phyloP scores from a whole-genome alignment of 2,797 vertebrate species.

The Uromys caudimaculatus region DNA sequence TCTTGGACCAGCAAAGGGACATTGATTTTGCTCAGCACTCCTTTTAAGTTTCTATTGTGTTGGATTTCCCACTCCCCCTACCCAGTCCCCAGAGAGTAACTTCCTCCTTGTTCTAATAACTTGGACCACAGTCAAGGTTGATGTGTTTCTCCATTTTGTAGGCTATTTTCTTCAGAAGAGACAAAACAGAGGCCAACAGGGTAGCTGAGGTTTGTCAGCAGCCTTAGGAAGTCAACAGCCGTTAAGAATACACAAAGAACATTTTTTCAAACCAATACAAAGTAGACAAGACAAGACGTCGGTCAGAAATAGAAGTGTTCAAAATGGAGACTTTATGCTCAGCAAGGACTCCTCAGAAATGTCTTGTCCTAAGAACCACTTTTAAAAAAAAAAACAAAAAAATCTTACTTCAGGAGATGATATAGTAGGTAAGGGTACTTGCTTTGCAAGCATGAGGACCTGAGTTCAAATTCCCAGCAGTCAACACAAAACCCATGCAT shows the following conservation, averaged over 20 bases:
- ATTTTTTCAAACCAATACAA: conserved; percentile 41
- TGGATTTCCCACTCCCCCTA: conserved; percentile 83
- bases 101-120: conserved; percentile 89
- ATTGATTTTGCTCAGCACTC: conserved; percentile 86
- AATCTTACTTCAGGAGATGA: not conserved
- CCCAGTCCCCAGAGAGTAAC: conserved; percentile 87
- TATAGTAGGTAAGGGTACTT: not conserved
- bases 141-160: conserved; percentile 88
- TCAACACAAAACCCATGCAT: not conserved
- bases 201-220: conserved; percentile 74
- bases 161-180: conserved; percentile 90
- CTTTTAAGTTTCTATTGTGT: conserved; percentile 88
- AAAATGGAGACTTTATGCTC: not conserved
- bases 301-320: not conserved
- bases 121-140: conserved; percentile 89
- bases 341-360: not conserved
- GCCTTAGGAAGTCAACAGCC: conserved; percentile 79
- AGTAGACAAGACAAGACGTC: not conserved
- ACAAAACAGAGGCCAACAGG: conserved; percentile 90
- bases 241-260: conserved; percentile 17
- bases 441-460: not conserved
- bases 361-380: not conserved
- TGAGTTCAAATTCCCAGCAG: not conserved
- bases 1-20: conserved; percentile 83
- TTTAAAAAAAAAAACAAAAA: not conserved